A percentile compares a stretch with the other conserved stretches of the same genome.
These are phyloP conservation scores for Cyanoderma ruficeps DNA, from an alignment of 2,113 vertebrate genomes.

Conservation along the genomic window DNA sequence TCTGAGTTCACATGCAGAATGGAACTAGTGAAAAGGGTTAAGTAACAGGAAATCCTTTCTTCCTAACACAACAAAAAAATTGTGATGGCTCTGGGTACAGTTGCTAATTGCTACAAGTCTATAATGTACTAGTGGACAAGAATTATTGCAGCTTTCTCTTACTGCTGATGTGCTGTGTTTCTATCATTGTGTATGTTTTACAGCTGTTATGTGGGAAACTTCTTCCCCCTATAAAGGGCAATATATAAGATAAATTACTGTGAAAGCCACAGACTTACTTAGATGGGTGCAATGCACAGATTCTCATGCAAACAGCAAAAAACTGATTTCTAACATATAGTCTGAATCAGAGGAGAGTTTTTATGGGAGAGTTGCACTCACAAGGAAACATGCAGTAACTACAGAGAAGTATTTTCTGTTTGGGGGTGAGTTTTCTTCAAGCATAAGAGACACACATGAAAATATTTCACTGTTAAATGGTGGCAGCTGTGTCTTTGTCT, in stretches of 20 bases:
- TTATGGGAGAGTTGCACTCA: not conserved
- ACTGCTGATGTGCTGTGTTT: not conserved
- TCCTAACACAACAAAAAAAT: not conserved
- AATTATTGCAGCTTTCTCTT: not conserved
- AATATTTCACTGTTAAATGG: not conserved
- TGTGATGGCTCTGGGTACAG: not conserved
- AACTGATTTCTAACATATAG: not conserved
- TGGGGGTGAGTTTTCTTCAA: not conserved
- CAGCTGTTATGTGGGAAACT: not conserved
- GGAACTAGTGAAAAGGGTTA: not conserved
- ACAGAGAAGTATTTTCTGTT: not conserved
- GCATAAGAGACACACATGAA: not conserved
- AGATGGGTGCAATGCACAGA: not conserved
- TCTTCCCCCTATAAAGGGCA: not conserved
- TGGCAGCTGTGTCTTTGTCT: not conserved
- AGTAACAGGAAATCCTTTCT: not conserved
- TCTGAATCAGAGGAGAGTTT: not conserved
- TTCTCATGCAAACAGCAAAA: not conserved
- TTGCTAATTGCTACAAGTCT: not conserved
- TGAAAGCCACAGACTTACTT: not conserved
- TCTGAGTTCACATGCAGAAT: not conserved
- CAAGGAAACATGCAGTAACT: not conserved
- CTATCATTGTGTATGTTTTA: not conserved
- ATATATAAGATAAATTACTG: not conserved
- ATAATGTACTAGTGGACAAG: accelerated